Evolutionary conservation across 2,888 invertebrate species (phyloP).

Genomic region (Euzetes globulus): DNA sequence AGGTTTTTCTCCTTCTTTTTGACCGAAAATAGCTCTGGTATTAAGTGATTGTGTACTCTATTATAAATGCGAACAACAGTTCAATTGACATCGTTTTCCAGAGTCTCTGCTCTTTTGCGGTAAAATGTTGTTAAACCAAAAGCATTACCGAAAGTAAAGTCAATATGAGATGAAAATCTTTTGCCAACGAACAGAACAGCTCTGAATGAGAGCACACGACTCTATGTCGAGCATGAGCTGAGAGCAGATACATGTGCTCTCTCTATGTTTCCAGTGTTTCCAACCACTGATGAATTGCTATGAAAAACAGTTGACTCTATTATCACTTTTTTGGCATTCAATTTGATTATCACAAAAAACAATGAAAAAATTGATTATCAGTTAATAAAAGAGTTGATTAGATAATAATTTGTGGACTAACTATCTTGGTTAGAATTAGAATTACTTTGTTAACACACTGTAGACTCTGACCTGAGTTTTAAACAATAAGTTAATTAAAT

Average conservation of each 20-base stretch:
- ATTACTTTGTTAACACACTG: too few relatives aligned
- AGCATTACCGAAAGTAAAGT: constrained; percentile 23
- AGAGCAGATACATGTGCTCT: background rate
- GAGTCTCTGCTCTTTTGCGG: background rate
- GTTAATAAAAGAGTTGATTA: too few relatives aligned
- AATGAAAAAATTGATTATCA: background rate
- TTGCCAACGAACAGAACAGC: background rate
- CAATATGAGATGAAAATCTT: constrained; percentile 18
- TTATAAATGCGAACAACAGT: constrained; percentile 1
- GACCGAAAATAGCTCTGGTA: background rate
- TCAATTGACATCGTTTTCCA: background rate
- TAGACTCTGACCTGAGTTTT: too few relatives aligned
- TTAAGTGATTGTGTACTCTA: background rate
- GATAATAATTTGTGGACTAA: too few relatives aligned
- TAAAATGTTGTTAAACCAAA: constrained; percentile 20
- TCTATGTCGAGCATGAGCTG: constrained; percentile 6
- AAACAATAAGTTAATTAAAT: too few relatives aligned
- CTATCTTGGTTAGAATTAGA: too few relatives aligned
- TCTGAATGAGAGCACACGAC: background rate
- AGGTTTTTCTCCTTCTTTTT: too few relatives aligned
- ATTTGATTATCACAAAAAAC: too few relatives aligned
- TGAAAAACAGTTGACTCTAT: background rate
- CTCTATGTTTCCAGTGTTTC: too few relatives aligned
- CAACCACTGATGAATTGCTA: background rate
- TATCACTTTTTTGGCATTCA: background rate